phyloP scores from a whole-genome alignment of 2,797 vertebrate genomes.

The Melanogrammus aeglefinus region DNA sequence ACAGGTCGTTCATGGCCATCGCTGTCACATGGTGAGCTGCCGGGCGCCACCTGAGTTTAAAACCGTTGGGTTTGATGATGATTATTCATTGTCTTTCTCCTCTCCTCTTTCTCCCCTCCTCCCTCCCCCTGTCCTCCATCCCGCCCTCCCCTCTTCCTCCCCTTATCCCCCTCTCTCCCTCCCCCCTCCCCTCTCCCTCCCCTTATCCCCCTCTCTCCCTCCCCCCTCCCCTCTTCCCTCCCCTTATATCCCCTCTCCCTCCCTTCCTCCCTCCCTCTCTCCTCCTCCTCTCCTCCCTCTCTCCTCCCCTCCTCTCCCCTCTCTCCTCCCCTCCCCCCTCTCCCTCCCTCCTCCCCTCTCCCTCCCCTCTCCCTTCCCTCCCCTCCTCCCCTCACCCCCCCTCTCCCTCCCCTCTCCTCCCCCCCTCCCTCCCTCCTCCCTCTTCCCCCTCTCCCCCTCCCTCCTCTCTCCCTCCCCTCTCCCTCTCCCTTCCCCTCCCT shows the following conservation, averaged over 20 bases:
- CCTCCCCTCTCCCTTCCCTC: neutral
- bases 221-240: neutral
- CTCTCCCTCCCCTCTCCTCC: neutral
- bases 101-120: neutral
- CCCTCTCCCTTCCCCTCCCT: neutral
- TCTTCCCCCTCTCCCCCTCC: neutral
- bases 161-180: too few relatives aligned
- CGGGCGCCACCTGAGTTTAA: neutral
- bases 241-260: too few relatives aligned
- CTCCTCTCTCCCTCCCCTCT: too few relatives aligned
- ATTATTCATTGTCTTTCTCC: too few relatives aligned
- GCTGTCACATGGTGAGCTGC: constrained; percentile 81
- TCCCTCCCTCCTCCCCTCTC: too few relatives aligned
- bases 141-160: too few relatives aligned
- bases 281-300: neutral
- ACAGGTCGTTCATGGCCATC: constrained; percentile 83
- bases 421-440: neutral
- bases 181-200: too few relatives aligned
- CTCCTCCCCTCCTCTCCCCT: neutral
- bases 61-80: neutral
- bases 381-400: neutral
- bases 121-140: neutral
- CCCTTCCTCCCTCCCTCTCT: too few relatives aligned
- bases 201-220: neutral
- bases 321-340: too few relatives aligned